A percentile compares a stretch with the other conserved stretches of the same genome.
Conservation (phyloP, 2,888 invertebrate genomes). For the Oxyscelio sp. region DNA sequence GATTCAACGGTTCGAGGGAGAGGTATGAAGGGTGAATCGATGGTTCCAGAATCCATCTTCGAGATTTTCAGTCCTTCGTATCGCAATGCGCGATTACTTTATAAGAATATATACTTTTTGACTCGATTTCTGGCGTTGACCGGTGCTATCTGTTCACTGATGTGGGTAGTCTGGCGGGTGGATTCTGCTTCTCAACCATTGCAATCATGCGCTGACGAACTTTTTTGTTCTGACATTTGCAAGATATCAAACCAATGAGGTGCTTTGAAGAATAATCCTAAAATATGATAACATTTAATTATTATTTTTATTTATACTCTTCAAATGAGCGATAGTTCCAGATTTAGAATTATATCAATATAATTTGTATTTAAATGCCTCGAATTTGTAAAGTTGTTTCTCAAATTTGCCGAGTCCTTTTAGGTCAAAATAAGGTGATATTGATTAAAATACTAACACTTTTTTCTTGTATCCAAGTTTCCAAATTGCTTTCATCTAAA, state of each 20-base stretch:
- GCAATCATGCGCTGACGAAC: slow-evolving; percentile 93
- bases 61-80: slow-evolving; percentile 58
- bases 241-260: slow-evolving; percentile 94
- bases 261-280: slow-evolving; percentile 97
- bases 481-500: no score
- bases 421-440: no score
- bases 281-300: slow-evolving; percentile 1
- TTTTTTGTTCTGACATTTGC: slow-evolving; percentile 96
- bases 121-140: no score
- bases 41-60: slow-evolving; percentile 54
- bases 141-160: slow-evolving; percentile 82
- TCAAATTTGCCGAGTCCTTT: no score
- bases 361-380: no score
- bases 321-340: no score
- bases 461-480: no score
- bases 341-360: no score
- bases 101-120: slow-evolving; percentile 53
- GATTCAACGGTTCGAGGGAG: slow-evolving; percentile 42
- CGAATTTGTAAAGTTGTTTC: no score
- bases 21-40: neutral
- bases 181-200: slow-evolving; percentile 91
- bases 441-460: no score
- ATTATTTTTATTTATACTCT: no score
- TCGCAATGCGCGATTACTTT: slow-evolving; percentile 51
- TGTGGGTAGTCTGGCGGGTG: slow-evolving; percentile 55